Percentiles rank a stretch among this genome's conserved stretches.
phyloP scores from a whole-genome alignment of 2,888 invertebrate species.

The Melinaea marsaeus region DNA sequence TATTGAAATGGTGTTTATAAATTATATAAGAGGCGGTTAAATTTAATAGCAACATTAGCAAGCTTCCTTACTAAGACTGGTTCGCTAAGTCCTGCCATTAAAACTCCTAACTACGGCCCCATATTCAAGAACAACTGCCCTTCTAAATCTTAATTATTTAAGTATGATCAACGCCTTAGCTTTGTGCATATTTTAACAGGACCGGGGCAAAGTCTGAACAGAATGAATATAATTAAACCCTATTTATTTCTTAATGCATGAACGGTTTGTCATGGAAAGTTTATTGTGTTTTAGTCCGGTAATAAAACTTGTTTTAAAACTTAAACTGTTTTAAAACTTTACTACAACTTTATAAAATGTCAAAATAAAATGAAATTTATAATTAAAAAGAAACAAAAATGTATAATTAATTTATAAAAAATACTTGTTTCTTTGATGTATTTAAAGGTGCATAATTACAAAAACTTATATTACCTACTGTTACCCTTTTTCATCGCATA shows the following conservation, averaged over 20 bases:
- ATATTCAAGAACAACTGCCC: conserved; percentile 48
- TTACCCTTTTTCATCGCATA: too few species aligned
- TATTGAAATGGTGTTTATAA: background rate
- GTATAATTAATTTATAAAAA: too few species aligned
- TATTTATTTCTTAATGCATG: background rate
- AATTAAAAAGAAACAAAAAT: too few species aligned
- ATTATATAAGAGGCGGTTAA: background rate
- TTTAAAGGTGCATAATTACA: too few species aligned
- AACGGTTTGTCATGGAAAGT: background rate
- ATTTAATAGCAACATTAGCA: conserved; percentile 13
- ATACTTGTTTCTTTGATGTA: too few species aligned
- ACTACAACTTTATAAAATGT: too few species aligned
- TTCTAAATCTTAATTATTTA: conserved; percentile 47
- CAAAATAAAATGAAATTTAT: too few species aligned
- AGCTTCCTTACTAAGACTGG: conserved; percentile 20
- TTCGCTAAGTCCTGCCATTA: conserved; percentile 52
- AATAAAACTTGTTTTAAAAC: too few species aligned
- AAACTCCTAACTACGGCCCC: conserved; percentile 52
- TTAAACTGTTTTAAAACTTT: too few species aligned
- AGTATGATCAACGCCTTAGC: conserved; percentile 39
- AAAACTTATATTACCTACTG: too few species aligned
- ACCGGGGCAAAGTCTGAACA: conserved; percentile 7
- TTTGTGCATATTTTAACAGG: conserved; percentile 37
- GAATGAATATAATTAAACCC: conserved; percentile 19
- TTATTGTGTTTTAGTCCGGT: too few species aligned